Conservation (phyloP, 2,888 invertebrate species). For the Lepidochrysops patricia region DNA sequence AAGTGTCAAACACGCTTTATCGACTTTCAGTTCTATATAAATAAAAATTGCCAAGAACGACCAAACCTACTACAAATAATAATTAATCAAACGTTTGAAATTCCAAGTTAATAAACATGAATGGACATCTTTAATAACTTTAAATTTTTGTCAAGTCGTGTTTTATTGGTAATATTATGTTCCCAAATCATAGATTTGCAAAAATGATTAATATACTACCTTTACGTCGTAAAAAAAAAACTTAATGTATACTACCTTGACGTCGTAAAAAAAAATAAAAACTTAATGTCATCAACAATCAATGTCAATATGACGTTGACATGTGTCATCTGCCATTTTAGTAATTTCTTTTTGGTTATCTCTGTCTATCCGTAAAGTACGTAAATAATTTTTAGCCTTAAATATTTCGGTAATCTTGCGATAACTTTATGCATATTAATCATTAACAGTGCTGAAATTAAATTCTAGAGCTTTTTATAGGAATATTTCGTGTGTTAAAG, state of each 20-base stretch:
- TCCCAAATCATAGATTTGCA: no score
- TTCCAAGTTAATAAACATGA: no score
- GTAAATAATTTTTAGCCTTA: conserved; percentile 41
- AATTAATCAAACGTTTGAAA: no score
- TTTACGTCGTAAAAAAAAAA: no score
- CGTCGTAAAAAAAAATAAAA: background rate
- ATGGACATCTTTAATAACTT: no score
- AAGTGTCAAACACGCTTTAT: no score
- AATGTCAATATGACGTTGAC: background rate
- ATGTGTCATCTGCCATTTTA: conserved; percentile 31
- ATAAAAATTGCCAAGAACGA: background rate
- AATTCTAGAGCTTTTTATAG: conserved; percentile 25
- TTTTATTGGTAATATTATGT: no score
- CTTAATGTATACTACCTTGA: no score
- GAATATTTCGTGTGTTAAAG: conserved; percentile 32
- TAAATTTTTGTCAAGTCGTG: no score
- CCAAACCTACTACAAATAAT: no score
- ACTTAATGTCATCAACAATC: background rate
- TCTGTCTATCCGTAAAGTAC: conserved; percentile 63
- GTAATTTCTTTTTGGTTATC: conserved; percentile 48
- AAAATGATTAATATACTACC: no score
- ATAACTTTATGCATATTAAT: conserved; percentile 17
- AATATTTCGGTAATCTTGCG: conserved; percentile 44
- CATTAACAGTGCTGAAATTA: conserved; percentile 15
- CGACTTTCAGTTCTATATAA: no score